A percentile compares a stretch with the other conserved stretches of the same genome.
These are phyloP conservation scores for Frankliniella intonsa DNA, from an alignment of 2,888 invertebrate genomes.

Conservation along the genomic window DNA sequence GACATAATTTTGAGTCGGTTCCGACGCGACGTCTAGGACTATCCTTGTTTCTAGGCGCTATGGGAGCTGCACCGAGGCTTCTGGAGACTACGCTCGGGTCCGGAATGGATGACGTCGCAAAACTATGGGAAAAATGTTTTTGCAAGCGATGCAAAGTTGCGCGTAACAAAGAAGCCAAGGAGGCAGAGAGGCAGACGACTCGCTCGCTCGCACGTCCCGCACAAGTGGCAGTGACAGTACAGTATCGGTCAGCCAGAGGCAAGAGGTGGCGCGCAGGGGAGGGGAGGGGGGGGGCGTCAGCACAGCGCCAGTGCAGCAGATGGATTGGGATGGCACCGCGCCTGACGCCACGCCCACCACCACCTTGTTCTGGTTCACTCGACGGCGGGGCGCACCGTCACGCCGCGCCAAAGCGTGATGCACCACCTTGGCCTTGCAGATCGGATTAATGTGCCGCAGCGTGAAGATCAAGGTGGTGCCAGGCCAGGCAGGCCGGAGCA, in stretches of 20 bases:
- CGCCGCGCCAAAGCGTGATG: no score
- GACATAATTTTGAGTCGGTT: no score
- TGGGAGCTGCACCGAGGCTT: no score
- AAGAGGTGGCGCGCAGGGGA: neutral
- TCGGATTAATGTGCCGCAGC: neutral
- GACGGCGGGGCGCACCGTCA: neutral
- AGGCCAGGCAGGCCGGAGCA: neutral
- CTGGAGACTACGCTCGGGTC: no score
- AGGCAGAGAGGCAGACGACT: neutral
- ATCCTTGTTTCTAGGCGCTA: no score
- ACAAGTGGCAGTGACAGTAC: no score
- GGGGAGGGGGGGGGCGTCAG: neutral
- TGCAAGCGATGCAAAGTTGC: no score
- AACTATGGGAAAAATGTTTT: no score
- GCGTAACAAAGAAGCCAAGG: neutral
- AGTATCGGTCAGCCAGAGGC: neutral
- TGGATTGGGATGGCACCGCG: neutral
- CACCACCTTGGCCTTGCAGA: neutral
- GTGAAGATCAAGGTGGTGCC: neutral
- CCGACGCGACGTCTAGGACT: no score
- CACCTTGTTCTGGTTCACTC: no score
- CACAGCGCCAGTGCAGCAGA: neutral
- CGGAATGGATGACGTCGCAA: neutral
- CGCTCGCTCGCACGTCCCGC: no score
- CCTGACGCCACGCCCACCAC: neutral